These are phyloP conservation scores for Drosophila willistoni DNA, from an alignment of 1,140 invertebrate species.

Conservation along the genomic window DNA sequence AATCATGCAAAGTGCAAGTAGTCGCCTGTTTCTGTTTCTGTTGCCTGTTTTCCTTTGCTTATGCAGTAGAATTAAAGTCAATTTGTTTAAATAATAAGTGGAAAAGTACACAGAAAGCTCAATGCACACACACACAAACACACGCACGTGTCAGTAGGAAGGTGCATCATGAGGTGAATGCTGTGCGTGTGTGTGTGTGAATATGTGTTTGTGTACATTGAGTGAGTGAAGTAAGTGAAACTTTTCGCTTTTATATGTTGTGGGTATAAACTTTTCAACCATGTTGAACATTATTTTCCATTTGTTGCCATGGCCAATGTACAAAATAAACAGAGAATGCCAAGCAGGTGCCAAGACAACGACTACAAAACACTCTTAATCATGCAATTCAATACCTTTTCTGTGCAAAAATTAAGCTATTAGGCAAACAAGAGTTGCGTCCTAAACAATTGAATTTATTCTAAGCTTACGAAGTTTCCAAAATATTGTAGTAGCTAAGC, in stretches of 20 bases:
- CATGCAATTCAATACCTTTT: not conserved
- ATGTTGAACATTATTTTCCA: conserved; percentile 10
- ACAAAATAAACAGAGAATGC: not conserved
- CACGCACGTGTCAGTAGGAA: too few species aligned
- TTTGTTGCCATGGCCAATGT: conserved; percentile 14
- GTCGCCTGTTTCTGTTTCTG: conserved; percentile 35
- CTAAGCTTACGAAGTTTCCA: too few species aligned
- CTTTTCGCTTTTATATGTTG: conserved; percentile 46
- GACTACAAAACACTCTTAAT: not conserved
- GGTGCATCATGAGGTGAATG: not conserved
- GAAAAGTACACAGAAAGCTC: conserved; percentile 26
- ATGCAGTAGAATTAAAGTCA: conserved; percentile 63
- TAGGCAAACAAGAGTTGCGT: too few species aligned
- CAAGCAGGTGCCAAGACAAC: not conserved
- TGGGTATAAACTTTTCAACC: conserved; percentile 42
- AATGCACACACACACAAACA: conserved; percentile 12
- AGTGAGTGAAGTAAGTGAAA: conserved; percentile 30
- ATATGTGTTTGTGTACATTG: not conserved
- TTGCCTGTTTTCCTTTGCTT: conserved; percentile 21
- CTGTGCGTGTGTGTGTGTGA: not conserved
- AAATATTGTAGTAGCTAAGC: too few species aligned
- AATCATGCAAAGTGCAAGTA: conserved; percentile 64
- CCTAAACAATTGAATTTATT: too few species aligned
- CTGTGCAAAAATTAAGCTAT: too few species aligned
- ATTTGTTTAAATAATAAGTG: conserved; percentile 72